Evolutionary conservation across 1,140 invertebrate genomes (phyloP), one percentile per base, ranked within the genome.

Genomic region (Acarapis woodi): DNA sequence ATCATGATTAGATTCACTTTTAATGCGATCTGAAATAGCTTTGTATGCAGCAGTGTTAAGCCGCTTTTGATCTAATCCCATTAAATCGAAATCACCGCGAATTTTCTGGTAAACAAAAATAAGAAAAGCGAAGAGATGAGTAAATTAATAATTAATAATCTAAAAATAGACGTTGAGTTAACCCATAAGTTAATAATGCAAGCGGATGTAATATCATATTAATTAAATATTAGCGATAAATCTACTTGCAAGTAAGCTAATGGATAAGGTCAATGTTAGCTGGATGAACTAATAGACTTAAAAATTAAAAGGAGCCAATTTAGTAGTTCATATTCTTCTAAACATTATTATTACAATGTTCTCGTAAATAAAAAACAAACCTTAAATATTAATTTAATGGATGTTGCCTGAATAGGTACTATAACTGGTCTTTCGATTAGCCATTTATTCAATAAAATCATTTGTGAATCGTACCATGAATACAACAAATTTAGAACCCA

Each of bases 401-500:
- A n/a, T n/a, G n/a, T n/a, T n/a, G n/a, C n/a, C n/a, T n/a, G n/a
- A n/a, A n/a, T n/a, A n/a, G n/a, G n/a, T n/a, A n/a, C n/a, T n/a
- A n/a, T n/a, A n/a, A n/a, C n/a, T n/a, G n/a, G n/a, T n/a, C n/a
- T n/a, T n/a, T n/a, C n/a, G n/a, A n/a, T n/a, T n/a, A n/a, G n/a
- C n/a, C n/a, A n/a, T n/a, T n/a, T n/a, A n/a, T n/a, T n/a, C n/a
- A n/a, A n/a, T n/a, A n/a, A n/a, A n/a, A n/a, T n/a, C n/a, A n/a
- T n/a, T n/a, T n/a, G n/a, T n/a, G n/a, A n/a, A n/a, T n/a, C n/a
- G n/a, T n/a, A n/a, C n/a, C n/a, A 28, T 14, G 14, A 28, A 14
- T 97, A 88, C 59, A 94, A 93, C 47, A 96, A 72, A 51, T 73
- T 83, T 16, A 96, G 62, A 41, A 93, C 88, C 80, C 87, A 97